phyloP scores from a whole-genome alignment of 2,888 invertebrate species.

The Willowsia nigromaculata region DNA sequence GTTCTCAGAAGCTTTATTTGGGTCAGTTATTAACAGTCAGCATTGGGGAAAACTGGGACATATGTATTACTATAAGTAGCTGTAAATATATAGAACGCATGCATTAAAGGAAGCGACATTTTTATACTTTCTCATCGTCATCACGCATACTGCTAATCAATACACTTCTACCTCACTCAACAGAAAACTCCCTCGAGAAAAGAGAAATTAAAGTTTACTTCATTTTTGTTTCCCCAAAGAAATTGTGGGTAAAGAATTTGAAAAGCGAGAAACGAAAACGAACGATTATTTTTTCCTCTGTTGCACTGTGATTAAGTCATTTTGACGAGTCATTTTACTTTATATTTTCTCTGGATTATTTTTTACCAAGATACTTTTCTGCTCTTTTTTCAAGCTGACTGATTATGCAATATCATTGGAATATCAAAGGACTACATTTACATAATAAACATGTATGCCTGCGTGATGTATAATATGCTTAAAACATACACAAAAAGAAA shows the following conservation, averaged over 20 bases:
- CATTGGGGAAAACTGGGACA: not conserved
- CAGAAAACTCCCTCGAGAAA: not conserved
- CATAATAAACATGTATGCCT: too few species aligned
- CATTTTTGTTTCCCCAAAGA: slow-evolving; percentile 13
- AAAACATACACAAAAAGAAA: too few species aligned
- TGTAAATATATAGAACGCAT: not conserved
- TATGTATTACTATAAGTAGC: not conserved
- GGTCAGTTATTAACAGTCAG: too few species aligned
- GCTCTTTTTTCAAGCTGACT: not conserved
- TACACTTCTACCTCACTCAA: not conserved
- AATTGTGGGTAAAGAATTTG: not conserved
- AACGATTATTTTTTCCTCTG: not conserved
- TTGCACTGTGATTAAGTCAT: not conserved
- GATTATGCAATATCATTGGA: not conserved
- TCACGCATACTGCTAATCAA: not conserved
- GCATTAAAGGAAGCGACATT: slow-evolving; percentile 36
- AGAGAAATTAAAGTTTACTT: slow-evolving; percentile 18
- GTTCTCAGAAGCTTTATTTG: too few species aligned
- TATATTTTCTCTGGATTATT: slow-evolving; percentile 25
- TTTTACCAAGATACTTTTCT: slow-evolving; percentile 6
- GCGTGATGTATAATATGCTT: not conserved
- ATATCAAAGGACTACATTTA: not conserved
- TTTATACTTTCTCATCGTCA: slow-evolving; percentile 34
- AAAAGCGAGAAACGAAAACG: not conserved
- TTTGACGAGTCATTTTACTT: slow-evolving; percentile 61